Conservation (phyloP, 2,113 vertebrate genomes). For the Arenaria interpres region DNA sequence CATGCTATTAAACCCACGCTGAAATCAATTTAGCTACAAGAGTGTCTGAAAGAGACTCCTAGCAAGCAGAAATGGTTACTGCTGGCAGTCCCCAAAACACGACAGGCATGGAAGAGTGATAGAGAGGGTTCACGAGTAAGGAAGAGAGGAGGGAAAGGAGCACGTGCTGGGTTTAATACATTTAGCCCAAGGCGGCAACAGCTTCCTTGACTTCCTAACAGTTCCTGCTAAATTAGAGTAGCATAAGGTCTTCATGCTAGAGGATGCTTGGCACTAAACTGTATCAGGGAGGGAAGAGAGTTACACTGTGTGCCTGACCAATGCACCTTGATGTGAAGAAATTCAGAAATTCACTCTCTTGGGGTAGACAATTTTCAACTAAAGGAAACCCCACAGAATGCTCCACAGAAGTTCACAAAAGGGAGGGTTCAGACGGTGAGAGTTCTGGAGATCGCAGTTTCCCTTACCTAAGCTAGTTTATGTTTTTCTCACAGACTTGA, state of each 20-base stretch:
- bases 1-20: neutral
- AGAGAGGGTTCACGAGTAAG: neutral
- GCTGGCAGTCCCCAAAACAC: neutral
- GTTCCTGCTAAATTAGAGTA: neutral
- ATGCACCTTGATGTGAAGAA: neutral
- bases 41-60: neutral
- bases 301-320: neutral
- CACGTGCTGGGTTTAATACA: neutral
- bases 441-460: neutral
- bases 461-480: neutral
- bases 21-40: neutral
- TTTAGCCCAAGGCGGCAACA: neutral
- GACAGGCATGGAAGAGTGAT: neutral
- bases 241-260: neutral
- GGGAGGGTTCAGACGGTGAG: accelerated
- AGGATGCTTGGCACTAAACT: neutral
- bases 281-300: neutral
- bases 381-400: neutral
- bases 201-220: neutral
- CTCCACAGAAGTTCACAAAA: neutral
- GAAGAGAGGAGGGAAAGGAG: neutral
- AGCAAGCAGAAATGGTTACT: neutral
- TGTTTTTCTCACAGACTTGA: neutral
- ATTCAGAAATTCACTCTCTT: neutral
- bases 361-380: neutral